phyloP scores from a whole-genome alignment of 2,888 invertebrate species.

The Temnothorax unifasciatus region DNA sequence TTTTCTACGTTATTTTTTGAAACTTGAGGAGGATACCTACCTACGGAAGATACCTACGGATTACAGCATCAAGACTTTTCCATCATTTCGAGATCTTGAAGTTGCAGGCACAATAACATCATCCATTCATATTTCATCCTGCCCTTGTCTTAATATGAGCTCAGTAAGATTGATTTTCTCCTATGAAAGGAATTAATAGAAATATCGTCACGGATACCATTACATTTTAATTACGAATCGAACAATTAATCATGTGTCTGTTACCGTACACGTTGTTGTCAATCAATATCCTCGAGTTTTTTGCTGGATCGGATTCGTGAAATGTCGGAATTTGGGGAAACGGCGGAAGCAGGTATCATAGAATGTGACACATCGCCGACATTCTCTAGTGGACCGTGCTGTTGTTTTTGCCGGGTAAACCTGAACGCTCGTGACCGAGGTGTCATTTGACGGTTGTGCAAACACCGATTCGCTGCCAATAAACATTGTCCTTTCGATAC shows the following conservation, averaged over 20 bases:
- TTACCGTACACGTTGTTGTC: neutral
- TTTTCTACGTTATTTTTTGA: slow-evolving; percentile 17
- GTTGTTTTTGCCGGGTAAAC: slow-evolving; percentile 74
- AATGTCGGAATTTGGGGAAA: slow-evolving; percentile 21
- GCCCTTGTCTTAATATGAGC: slow-evolving; percentile 20
- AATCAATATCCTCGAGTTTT: slow-evolving; percentile 26
- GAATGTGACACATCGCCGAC: slow-evolving; percentile 67
- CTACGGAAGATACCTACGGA: neutral
- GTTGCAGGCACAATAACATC: slow-evolving; percentile 9
- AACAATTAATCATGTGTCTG: slow-evolving; percentile 25
- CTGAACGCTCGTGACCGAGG: slow-evolving; percentile 58
- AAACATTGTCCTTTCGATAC: slow-evolving; percentile 65
- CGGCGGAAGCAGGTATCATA: slow-evolving; percentile 45
- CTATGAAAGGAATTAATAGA: slow-evolving; percentile 18
- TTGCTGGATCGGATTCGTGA: slow-evolving; percentile 3
- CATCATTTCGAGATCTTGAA: slow-evolving; percentile 27
- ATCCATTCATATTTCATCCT: slow-evolving; percentile 31
- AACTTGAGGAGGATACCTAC: slow-evolving; percentile 1
- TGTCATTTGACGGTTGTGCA: slow-evolving; percentile 78
- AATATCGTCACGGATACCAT: neutral
- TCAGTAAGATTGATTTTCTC: neutral
- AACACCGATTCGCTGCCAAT: slow-evolving; percentile 75
- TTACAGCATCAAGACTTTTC: slow-evolving; percentile 14
- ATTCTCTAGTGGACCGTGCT: slow-evolving; percentile 49
- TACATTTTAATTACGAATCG: slow-evolving; percentile 3